A percentile compares a stretch with the other conserved stretches of the same genome.
These are phyloP conservation scores for Latheticus oryzae DNA, from an alignment of 2,888 invertebrate genomes.

Conservation along the genomic window DNA sequence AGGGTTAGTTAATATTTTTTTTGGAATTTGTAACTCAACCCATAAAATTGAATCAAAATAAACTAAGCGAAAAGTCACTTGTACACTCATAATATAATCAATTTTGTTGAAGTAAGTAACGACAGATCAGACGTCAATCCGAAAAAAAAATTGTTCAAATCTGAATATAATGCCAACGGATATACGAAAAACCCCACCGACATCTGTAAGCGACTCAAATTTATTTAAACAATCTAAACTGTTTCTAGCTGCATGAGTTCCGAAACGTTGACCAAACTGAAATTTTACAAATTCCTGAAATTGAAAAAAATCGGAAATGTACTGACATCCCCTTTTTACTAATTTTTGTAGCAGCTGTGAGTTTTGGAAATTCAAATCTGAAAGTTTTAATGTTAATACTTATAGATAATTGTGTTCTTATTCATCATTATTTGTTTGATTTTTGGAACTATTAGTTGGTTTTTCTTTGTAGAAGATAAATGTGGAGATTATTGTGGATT, in stretches of 20 bases:
- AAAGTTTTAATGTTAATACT: background rate
- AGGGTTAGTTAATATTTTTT: too few relatives aligned
- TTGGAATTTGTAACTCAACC: too few relatives aligned
- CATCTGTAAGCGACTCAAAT: background rate
- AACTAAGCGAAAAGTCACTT: too few relatives aligned
- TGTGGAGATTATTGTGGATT: slow-evolving; percentile 8
- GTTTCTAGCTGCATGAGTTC: slow-evolving; percentile 2
- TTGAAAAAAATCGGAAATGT: slow-evolving; percentile 2
- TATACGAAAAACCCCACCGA: slow-evolving; percentile 3
- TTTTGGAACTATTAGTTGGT: background rate
- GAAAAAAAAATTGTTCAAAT: too few relatives aligned
- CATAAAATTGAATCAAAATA: too few relatives aligned
- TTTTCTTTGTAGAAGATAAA: slow-evolving; percentile 2
- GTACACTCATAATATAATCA: too few relatives aligned
- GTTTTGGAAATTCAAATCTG: background rate
- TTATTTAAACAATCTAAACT: background rate
- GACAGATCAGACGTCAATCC: too few relatives aligned
- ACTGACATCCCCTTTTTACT: background rate
- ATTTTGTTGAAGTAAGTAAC: too few relatives aligned
- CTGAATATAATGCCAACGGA: too few relatives aligned
- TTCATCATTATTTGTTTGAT: background rate
- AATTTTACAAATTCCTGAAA: slow-evolving; percentile 4
- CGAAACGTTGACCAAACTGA: slow-evolving; percentile 3
- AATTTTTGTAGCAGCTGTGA: background rate
- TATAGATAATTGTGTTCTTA: background rate